Conservation (phyloP, 2,888 invertebrate genomes). For the Cepaea hortensis region DNA sequence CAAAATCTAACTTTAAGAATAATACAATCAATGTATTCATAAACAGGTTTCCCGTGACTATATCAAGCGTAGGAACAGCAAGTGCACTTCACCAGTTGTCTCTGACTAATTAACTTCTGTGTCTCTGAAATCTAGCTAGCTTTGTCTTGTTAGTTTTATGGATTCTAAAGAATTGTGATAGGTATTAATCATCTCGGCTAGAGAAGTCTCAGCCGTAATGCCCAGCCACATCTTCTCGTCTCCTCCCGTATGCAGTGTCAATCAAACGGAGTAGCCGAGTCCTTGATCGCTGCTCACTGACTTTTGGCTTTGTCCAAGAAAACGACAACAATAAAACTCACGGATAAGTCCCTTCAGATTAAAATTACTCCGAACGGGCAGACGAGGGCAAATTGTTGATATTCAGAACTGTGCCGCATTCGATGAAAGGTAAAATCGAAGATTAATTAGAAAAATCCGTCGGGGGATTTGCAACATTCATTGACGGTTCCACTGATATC, state of each 20-base stretch:
- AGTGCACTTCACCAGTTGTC: too few relatives aligned
- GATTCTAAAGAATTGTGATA: slow-evolving; percentile 13
- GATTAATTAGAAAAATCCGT: slow-evolving; percentile 49
- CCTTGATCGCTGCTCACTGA: slow-evolving; percentile 40
- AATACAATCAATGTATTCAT: too few relatives aligned
- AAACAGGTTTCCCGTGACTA: too few relatives aligned
- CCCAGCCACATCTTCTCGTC: neutral
- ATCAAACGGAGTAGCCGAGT: slow-evolving; percentile 10
- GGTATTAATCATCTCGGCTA: slow-evolving; percentile 8
- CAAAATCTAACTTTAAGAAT: too few relatives aligned
- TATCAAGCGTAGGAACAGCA: too few relatives aligned
- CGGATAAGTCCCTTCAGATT: slow-evolving; percentile 40
- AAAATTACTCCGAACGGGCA: slow-evolving; percentile 40
- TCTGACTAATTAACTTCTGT: too few relatives aligned
- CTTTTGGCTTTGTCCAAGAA: slow-evolving; percentile 41
- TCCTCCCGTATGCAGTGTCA: slow-evolving; percentile 16
- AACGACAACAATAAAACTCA: slow-evolving; percentile 42
- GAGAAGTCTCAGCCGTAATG: neutral
- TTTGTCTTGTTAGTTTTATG: neutral
- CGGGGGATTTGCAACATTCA: slow-evolving; percentile 44
- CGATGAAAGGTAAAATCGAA: slow-evolving; percentile 45
- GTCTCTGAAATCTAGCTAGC: neutral
- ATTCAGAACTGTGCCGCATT: slow-evolving; percentile 35
- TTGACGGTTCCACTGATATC: slow-evolving; percentile 45
- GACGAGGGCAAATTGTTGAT: slow-evolving; percentile 42